Base-by-base conservation (phyloP, 2,797 vertebrate genomes). In the Aphelocoma californica region DNA sequence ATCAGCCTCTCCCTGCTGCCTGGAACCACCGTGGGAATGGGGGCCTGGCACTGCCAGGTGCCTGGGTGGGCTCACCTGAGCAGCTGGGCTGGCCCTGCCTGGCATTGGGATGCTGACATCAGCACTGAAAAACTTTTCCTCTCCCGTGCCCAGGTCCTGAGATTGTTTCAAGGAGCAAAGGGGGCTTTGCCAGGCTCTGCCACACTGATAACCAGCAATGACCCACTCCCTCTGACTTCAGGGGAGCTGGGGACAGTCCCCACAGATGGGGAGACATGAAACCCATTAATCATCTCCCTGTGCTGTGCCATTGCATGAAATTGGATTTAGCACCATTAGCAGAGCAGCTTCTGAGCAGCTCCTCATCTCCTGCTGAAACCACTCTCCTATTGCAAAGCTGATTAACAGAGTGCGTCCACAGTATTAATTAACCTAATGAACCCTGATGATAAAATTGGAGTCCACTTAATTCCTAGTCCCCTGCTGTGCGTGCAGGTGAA, bases 391-490 rank as follows among this genome's bases (percentile, higher is more conserved):
- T 47, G 67, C 75, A 87, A 89, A 92, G 84, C 88, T 91, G 91
- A 95, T 96, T 96, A 96, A 71, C 82, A 32, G 81, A 90, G 66
- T n/a, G 74, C 1, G 1, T 77, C 93, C 83, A 12, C 56, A 29
- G 75, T 84, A 88, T 95, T 96, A 96, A 96, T 96, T 97, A 96
- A 96, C 85, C 90, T 91, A 92, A 95, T 61, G 94, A 96, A 94
- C 94, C 92, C 62, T 69, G 85, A 69, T 1, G 5, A 84, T 88
- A 69, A 77, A 96, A 96, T 90, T 90, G 89, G 87, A 94, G 92
- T n/a, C 77, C 62, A 34, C 48, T 94, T 84, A 80, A 92, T 82
- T 91, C 66, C 84, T 13, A 7, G 23, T 44, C 12, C 54, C 75
- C 56, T 1, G 1, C 62, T 24, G 66, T 28, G 57, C 0, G 0